Evolutionary conservation across 2,113 vertebrate species (phyloP).

Genomic region (Spea bombifrons): DNA sequence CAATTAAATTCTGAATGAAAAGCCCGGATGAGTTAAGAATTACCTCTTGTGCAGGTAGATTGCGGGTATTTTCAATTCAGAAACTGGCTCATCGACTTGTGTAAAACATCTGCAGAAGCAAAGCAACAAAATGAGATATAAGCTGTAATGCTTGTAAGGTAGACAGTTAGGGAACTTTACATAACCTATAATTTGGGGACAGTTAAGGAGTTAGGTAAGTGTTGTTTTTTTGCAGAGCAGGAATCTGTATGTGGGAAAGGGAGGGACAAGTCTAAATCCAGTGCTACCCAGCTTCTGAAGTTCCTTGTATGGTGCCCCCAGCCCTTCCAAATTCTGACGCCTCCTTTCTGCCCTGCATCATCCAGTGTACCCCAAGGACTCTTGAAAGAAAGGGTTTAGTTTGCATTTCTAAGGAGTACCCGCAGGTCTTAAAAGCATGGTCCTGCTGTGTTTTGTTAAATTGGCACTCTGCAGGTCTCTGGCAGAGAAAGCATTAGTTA

Average conservation of each 20-base stretch:
- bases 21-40: too few species aligned
- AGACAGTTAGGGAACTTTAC: constrained; percentile 13
- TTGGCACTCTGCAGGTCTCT: constrained; percentile 12
- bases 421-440: not conserved
- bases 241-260: constrained; percentile 36
- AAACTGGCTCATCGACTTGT: too few species aligned
- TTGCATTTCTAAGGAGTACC: constrained; percentile 20
- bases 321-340: constrained; percentile 5
- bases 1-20: too few species aligned
- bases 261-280: constrained; percentile 19
- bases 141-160: not conserved
- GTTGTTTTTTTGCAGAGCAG: constrained; percentile 37
- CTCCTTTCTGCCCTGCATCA: constrained; percentile 28
- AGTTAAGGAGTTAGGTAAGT: constrained; percentile 21
- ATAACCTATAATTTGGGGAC: constrained; percentile 30
- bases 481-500: not conserved
- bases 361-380: not conserved
- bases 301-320: constrained; percentile 21
- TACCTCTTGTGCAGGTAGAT: too few species aligned
- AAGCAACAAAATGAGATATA: too few species aligned
- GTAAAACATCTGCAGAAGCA: too few species aligned
- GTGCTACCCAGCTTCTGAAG: constrained; percentile 12
- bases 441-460: not conserved
- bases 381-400: not conserved
- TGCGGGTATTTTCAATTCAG: too few species aligned